These are phyloP conservation scores for Acrossocheilus wenchowensis DNA, from an alignment of 2,797 vertebrate genomes.

Conservation along the genomic window DNA sequence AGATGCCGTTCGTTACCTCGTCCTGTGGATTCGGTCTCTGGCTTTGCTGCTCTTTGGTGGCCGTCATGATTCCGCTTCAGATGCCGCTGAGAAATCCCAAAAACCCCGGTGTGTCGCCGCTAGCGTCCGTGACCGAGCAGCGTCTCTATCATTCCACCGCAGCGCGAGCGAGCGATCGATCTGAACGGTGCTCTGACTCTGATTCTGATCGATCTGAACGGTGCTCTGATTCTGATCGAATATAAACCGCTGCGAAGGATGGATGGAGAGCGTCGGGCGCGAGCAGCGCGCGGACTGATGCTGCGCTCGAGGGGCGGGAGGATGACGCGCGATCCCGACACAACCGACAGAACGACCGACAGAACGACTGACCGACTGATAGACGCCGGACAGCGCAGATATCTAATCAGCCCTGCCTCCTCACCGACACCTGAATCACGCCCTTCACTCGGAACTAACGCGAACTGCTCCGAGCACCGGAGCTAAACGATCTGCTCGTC, in stretches of 20 bases:
- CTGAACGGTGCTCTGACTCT: background rate
- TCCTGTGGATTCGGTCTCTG: conserved; percentile 71
- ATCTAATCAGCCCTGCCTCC: background rate
- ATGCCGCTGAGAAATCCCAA: background rate
- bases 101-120: background rate
- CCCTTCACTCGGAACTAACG: no score
- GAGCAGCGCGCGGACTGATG: conserved; percentile 32
- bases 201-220: background rate
- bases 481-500: background rate
- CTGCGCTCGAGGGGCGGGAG: conserved; percentile 45
- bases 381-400: background rate
- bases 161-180: conserved; percentile 12
- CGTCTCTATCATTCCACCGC: conserved; percentile 28
- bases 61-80: conserved; percentile 80
- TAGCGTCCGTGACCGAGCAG: no score
- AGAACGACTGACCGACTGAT: background rate
- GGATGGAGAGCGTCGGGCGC: background rate
- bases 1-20: conserved; percentile 68
- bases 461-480: background rate
- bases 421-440: no score
- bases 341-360: background rate
- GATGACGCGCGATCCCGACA: conserved; percentile 14
- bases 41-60: conserved; percentile 87
- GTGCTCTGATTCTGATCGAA: background rate
- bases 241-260: background rate